Percentiles rank a stretch among this genome's conserved stretches.
phyloP scores from a whole-genome alignment of 2,797 vertebrate species.

The Cossypha caffra region DNA sequence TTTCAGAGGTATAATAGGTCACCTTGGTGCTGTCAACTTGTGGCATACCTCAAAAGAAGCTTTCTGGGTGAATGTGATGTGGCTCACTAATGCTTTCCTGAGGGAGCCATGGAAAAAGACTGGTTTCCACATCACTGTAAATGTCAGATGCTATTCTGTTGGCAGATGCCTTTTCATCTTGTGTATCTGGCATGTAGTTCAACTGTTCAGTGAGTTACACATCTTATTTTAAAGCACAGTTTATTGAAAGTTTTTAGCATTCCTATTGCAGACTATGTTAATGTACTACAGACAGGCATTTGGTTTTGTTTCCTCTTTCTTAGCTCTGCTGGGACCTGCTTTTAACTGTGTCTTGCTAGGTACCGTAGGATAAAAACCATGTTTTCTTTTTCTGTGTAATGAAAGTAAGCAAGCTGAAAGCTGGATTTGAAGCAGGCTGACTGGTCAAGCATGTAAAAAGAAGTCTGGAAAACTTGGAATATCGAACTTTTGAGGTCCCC shows the following conservation, averaged over 20 bases:
- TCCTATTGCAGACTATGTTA: background rate
- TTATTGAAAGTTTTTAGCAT: background rate
- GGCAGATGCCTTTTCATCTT: background rate
- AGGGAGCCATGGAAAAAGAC: background rate
- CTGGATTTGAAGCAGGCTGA: background rate
- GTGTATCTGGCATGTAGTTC: background rate
- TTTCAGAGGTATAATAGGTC: background rate
- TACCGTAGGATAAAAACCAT: background rate
- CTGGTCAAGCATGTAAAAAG: background rate
- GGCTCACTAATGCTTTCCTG: background rate
- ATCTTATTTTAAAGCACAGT: background rate
- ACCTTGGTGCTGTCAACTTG: background rate
- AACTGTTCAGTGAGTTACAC: background rate
- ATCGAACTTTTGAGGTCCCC: background rate
- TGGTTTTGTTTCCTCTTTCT: background rate
- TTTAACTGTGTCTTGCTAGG: background rate
- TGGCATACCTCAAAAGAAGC: background rate
- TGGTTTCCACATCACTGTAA: background rate
- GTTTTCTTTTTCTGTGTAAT: background rate
- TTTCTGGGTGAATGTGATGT: background rate
- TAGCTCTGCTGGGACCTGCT: background rate
- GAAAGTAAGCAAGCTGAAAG: background rate
- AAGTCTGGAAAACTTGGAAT: background rate
- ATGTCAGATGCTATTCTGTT: background rate
- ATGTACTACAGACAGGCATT: background rate